A percentile compares a stretch with the other conserved stretches of the same genome.
These are phyloP conservation scores for Tragelaphus scriptus DNA, from an alignment of 2,113 vertebrate species.

Conservation along the genomic window DNA sequence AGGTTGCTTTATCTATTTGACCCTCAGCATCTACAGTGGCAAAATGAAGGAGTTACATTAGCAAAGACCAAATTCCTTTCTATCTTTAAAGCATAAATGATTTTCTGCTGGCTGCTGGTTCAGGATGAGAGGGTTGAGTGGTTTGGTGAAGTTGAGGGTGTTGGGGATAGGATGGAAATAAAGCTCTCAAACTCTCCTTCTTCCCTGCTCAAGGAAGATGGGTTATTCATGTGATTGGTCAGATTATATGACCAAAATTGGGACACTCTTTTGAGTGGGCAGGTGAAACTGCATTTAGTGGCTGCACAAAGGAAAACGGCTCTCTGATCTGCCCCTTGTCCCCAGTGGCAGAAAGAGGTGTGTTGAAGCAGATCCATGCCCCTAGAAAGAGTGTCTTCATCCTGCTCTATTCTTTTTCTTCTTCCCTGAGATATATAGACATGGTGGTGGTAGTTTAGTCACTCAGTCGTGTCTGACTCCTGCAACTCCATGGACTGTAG, in stretches of 20 bases:
- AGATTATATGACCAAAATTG: neutral
- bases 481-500: neutral
- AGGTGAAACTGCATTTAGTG: neutral
- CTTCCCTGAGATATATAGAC: neutral
- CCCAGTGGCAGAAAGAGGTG: neutral
- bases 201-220: neutral
- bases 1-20: neutral
- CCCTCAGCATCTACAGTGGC: neutral
- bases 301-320: neutral
- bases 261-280: neutral
- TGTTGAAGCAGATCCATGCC: neutral
- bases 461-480: neutral
- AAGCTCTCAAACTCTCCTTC: neutral
- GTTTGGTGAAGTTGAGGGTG: neutral
- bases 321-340: neutral
- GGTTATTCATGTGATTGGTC: neutral
- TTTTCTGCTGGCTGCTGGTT: neutral
- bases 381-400: neutral
- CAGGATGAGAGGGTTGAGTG: too few relatives aligned
- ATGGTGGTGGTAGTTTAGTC: neutral
- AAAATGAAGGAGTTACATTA: neutral
- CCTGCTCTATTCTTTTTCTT: neutral
- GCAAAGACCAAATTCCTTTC: neutral
- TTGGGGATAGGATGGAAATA: neutral
- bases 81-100: neutral